Evolutionary conservation across 2,113 vertebrate genomes (phyloP).

Genomic region (Hiodon tergisus): DNA sequence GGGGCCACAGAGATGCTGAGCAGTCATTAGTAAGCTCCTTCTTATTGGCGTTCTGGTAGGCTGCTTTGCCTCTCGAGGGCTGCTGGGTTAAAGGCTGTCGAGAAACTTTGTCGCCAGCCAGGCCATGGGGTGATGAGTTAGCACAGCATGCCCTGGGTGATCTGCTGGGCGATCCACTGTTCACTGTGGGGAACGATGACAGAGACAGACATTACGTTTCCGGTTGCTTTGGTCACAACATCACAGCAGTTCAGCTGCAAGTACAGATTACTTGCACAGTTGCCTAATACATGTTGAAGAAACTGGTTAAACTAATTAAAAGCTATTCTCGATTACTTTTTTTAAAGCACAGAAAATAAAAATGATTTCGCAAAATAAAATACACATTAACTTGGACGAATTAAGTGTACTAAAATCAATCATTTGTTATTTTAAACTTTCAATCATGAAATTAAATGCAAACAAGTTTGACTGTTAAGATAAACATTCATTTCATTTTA

Average conservation of each 20-base stretch:
- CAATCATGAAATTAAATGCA: background rate
- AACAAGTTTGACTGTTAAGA: background rate
- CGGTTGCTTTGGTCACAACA: background rate
- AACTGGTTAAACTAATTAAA: too few species aligned
- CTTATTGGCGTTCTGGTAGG: constrained; percentile 47
- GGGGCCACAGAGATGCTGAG: background rate
- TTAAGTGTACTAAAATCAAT: background rate
- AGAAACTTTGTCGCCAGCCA: constrained; percentile 3
- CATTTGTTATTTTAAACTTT: background rate
- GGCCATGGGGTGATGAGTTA: constrained; percentile 28
- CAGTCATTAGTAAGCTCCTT: constrained; percentile 38
- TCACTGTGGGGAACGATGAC: constrained; percentile 38
- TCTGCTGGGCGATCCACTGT: constrained; percentile 40
- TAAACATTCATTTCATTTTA: too few species aligned
- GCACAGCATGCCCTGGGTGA: constrained; percentile 30
- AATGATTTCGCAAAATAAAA: background rate
- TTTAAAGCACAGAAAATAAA: background rate
- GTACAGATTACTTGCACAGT: too few species aligned
- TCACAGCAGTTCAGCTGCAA: background rate
- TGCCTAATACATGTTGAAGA: too few species aligned
- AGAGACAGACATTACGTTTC: background rate
- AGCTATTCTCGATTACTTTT: too few species aligned
- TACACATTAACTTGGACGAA: background rate
- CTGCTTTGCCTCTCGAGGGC: constrained; percentile 1
- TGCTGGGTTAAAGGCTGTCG: constrained; percentile 18